Evolutionary conservation across 2,797 vertebrate genomes (phyloP).

Genomic region (Loris lydekkerianus): DNA sequence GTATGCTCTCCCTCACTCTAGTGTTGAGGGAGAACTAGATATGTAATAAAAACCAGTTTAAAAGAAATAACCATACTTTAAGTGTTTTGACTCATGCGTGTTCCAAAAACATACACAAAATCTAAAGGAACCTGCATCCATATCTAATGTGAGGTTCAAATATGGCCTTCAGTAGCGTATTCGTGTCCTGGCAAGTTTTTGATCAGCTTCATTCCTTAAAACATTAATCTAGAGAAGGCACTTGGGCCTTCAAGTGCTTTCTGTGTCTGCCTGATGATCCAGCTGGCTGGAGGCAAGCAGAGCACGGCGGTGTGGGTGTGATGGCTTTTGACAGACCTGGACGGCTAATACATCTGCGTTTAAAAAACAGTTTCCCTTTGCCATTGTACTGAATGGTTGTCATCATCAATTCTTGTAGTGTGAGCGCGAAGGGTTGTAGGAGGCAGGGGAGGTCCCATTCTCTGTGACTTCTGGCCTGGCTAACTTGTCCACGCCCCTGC

Average conservation of each 20-base stretch:
- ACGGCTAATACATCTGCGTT: neutral
- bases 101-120: neutral
- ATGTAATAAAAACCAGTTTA: neutral
- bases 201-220: neutral
- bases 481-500: neutral
- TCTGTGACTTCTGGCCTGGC: neutral
- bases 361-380: neutral
- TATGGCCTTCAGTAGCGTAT: neutral
- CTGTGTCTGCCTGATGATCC: neutral
- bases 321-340: neutral
- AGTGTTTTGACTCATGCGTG: neutral
- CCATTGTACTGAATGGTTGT: neutral
- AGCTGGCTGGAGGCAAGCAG: no score
- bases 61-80: neutral
- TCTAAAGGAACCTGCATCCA: neutral
- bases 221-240: neutral
- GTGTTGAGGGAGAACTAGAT: neutral
- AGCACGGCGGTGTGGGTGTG: neutral
- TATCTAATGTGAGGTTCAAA: neutral
- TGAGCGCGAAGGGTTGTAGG: neutral
- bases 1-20: neutral
- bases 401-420: neutral
- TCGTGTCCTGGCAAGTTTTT: conserved; percentile 9
- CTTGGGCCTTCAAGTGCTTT: neutral
- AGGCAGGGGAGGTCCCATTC: neutral